Conservation (phyloP, 2,113 vertebrate genomes). For the Eubucco bourcierii region DNA sequence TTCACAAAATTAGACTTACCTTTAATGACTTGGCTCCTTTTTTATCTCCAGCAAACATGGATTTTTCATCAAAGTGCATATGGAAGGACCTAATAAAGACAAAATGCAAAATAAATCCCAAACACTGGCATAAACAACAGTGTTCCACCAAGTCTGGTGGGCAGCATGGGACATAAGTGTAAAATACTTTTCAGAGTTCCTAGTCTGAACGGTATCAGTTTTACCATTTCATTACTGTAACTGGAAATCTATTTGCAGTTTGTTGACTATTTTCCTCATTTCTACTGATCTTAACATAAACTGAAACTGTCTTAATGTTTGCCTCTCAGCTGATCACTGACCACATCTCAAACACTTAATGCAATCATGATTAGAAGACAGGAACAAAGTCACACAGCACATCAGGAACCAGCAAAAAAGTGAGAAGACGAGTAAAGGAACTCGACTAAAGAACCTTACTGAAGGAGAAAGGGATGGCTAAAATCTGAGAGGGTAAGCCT, state of each 20-base stretch:
- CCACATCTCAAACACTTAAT: background rate
- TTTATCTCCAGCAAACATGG: slow-evolving; percentile 95
- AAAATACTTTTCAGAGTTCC: background rate
- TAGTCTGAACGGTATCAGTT: background rate
- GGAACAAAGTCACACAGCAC: background rate
- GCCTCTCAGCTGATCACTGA: background rate
- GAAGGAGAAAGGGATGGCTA: background rate
- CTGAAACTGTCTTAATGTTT: background rate
- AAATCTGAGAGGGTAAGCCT: background rate
- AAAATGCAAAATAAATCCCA: background rate
- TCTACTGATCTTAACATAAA: background rate
- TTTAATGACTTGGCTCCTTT: slow-evolving; percentile 90
- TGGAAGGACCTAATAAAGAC: slow-evolving; percentile 84
- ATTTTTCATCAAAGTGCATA: slow-evolving; percentile 98
- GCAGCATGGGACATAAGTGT: background rate
- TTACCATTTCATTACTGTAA: background rate
- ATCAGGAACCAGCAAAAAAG: background rate
- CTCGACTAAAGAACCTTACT: background rate
- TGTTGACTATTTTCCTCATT: background rate
- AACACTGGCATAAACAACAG: background rate
- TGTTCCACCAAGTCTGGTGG: background rate
- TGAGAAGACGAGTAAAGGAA: background rate
- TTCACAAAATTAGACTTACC: slow-evolving; percentile 72
- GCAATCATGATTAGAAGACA: background rate
- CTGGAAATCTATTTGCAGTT: background rate